Evolutionary conservation across 2,113 vertebrate species (phyloP).

Genomic region (Isichthys henryi): DNA sequence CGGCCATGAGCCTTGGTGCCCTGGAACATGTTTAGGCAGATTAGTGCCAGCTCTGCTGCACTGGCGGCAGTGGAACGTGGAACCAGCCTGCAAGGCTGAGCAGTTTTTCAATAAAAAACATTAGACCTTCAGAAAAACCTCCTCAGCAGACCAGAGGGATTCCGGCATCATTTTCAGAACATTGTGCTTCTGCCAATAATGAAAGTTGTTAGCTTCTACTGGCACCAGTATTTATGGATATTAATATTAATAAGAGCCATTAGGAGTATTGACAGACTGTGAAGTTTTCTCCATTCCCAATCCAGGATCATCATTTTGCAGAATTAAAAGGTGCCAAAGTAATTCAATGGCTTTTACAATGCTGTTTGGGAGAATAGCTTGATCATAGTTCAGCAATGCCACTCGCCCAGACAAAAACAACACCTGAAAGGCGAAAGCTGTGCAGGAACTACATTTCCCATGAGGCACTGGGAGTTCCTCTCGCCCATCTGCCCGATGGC

Average conservation of each 20-base stretch:
- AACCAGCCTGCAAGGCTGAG: neutral
- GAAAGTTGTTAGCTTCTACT: neutral
- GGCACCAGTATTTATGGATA: neutral
- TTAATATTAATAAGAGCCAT: neutral
- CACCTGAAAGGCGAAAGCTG: neutral
- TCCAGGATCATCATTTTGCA: neutral
- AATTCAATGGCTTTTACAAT: neutral
- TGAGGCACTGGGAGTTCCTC: neutral
- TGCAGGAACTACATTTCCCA: conserved; percentile 1
- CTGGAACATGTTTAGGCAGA: neutral
- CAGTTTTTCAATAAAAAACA: neutral
- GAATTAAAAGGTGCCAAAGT: neutral
- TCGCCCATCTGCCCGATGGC: neutral
- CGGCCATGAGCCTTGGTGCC: neutral
- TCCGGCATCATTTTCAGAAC: neutral
- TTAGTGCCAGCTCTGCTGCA: neutral
- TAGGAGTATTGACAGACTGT: neutral
- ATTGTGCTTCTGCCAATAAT: neutral
- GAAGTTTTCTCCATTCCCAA: neutral
- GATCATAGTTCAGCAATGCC: neutral
- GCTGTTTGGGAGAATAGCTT: neutral
- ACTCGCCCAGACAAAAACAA: neutral
- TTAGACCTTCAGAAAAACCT: neutral
- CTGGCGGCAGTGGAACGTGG: neutral
- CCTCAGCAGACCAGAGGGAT: neutral